Percentiles rank a stretch among this genome's conserved stretches.
phyloP scores from a whole-genome alignment of 2,888 invertebrate genomes.

The Philhelius pedissequus region DNA sequence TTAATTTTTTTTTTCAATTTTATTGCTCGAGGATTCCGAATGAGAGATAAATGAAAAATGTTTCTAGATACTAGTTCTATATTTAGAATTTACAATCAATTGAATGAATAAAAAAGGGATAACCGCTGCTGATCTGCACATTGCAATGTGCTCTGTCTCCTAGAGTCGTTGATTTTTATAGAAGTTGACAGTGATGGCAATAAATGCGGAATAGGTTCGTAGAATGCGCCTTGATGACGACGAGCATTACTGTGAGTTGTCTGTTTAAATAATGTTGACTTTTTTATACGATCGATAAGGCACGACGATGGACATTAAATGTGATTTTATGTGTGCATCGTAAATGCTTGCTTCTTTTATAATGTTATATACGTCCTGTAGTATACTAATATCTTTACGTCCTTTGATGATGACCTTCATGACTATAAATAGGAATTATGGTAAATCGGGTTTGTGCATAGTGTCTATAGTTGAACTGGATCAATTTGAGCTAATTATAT shows the following conservation, averaged over 20 bases:
- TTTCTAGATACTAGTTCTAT: conserved; percentile 46
- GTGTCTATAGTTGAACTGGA: background rate
- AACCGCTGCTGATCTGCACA: conserved; percentile 35
- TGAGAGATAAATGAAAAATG: conserved; percentile 44
- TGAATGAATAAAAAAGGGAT: background rate
- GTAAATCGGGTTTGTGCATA: background rate
- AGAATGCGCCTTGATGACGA: background rate
- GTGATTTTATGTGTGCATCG: conserved; percentile 15
- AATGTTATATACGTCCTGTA: background rate
- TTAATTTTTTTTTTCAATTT: background rate
- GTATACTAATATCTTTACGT: background rate
- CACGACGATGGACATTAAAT: conserved; percentile 11
- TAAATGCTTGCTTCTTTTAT: background rate
- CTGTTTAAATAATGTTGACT: conserved; percentile 29
- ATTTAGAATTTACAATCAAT: conserved; percentile 62
- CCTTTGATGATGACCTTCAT: conserved; percentile 33
- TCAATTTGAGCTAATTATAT: background rate
- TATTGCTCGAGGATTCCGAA: conserved; percentile 19
- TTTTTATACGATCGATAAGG: conserved; percentile 18
- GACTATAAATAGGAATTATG: conserved; percentile 31
- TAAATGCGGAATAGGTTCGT: conserved; percentile 41
- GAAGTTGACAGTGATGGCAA: conserved; percentile 64
- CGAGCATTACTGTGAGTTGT: conserved; percentile 5
- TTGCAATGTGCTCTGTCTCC: background rate
- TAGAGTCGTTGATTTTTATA: conserved; percentile 57